These are phyloP conservation scores for Gymnothorax javanicus DNA, from an alignment of 2,797 vertebrate species.

Conservation along the genomic window DNA sequence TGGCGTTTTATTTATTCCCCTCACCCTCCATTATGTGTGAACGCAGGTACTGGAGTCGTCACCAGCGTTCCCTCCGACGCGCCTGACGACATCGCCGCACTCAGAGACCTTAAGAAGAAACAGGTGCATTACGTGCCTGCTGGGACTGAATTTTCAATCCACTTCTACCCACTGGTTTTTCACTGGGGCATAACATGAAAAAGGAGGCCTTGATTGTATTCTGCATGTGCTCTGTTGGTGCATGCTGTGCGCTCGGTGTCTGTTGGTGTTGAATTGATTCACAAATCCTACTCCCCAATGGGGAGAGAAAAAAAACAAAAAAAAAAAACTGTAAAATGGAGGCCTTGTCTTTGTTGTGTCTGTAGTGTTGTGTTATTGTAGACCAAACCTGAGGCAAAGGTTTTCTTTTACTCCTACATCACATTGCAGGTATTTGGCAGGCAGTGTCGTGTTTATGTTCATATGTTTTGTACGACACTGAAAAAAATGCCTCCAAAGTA, in stretches of 20 bases:
- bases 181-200: neutral
- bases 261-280: neutral
- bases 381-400: too few species aligned
- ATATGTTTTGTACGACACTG: neutral
- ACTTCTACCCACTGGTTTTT: neutral
- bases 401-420: too few species aligned
- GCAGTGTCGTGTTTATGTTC: neutral
- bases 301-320: too few species aligned
- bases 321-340: too few species aligned
- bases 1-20: neutral
- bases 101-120: constrained; percentile 96
- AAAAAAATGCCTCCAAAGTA: neutral
- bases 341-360: neutral
- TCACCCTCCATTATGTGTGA: constrained; percentile 17
- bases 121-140: constrained; percentile 67
- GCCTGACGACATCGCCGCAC: constrained; percentile 92
- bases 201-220: neutral
- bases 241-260: constrained; percentile 55
- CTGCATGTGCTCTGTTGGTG: too few species aligned
- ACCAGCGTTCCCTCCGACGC: constrained; percentile 96
- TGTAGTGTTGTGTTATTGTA: constrained; percentile 37
- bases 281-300: too few species aligned
- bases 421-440: too few species aligned
- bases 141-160: neutral
- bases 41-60: constrained; percentile 88